Base-by-base conservation (phyloP, 2,797 vertebrate genomes). In the Danio albolineatus region DNA sequence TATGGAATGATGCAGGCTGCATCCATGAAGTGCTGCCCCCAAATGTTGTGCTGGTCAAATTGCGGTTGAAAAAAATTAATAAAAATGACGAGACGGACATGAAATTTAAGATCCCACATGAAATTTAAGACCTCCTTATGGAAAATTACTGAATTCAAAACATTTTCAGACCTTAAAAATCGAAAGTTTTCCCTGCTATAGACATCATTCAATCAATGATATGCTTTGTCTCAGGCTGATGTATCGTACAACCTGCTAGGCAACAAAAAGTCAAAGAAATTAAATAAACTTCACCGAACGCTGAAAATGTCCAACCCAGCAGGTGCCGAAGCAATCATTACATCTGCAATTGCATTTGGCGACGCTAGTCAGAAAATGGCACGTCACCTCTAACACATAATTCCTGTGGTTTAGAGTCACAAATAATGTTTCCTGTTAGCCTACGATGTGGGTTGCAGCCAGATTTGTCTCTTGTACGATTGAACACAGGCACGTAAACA, bases 401-500 rank as follows among this genome's bases (percentile, higher is more conserved):
- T 70, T 53, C 53, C 5, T 70, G 53, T 0, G 1, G 16, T 53
- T 69, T 8, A 39, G 6, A 53, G 19, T 36, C 13, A 12, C 6
- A 53, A 53, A 53, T 17, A 2, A 17, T 6, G 60, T 10, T 62
- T 41, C n/a, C 2, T 38, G n/a, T 17, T 9, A 10, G 60, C 9
- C 38, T 17, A 17, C 2, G 9, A 41, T 53, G 36, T 49, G 36
- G 10, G 49, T 13, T 41, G 49, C 49, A 0, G 4, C 48, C 38
- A 36, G 53, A 19, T 71, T 71, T 56, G 12, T 12, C 38, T 56
- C 69, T 56, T 56, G 69, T 7, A 44, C 5, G 6, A 72, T 5
- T 19, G 12, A 57, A 57, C 56, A 9, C 8, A 57, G 44, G 12
- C 17, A 57, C 17, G 17, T 72, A 43, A 72, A 72, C 69, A 72